Evolutionary conservation across 1,140 invertebrate genomes (phyloP), one percentile per base, ranked within the genome.

Genomic region (Drosophila nebulosa): DNA sequence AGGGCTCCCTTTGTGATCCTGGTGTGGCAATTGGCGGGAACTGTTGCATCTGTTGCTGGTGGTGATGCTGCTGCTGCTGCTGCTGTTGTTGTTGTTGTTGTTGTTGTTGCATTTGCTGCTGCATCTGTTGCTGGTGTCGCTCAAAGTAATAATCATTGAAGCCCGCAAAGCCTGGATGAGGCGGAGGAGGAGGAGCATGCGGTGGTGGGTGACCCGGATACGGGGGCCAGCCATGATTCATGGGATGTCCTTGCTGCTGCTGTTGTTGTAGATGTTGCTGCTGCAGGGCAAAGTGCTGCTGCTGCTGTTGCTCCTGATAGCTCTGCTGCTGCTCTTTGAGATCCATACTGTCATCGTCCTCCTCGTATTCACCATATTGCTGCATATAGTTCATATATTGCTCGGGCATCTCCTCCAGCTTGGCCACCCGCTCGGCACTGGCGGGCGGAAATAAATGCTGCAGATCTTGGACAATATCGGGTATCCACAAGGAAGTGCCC

Each of bases 311-410:
- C 50, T 85, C 77, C 60, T 88, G 83, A 22, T 86, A 86, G 60
- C 70, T 78, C 30, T 86, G 84, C 46, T 85, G 84, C 36, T 85
- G 84, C 36, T 90, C 81, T 51, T 85, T 86, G 27, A 74, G 52
- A 26, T 85, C 80, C 80, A 86, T 77, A 24, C 89, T 90, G 52
- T 90, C 89, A 0, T 90, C 89, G 3, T 90, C 89, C 55, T 90
- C 89, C 50, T 90, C 86, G 53, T 90, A 90, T 12, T 89, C 89
- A 7, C 90, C 86, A 24, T 90, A 90, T 51, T 90, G 85, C n/a
- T 88, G 84, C 85, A 90, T 90, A 52, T 90, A 90, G 46, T 66
- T 75, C 67, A 89, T 80, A 22, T 90, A 90, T 42, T 90, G 89
- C 59, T 90, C 89, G 1, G 89, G 89, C 65, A 90, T 79, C 66